These are phyloP conservation scores for Drosophila tropicalis DNA, from an alignment of 1,140 invertebrate genomes.

Conservation along the genomic window DNA sequence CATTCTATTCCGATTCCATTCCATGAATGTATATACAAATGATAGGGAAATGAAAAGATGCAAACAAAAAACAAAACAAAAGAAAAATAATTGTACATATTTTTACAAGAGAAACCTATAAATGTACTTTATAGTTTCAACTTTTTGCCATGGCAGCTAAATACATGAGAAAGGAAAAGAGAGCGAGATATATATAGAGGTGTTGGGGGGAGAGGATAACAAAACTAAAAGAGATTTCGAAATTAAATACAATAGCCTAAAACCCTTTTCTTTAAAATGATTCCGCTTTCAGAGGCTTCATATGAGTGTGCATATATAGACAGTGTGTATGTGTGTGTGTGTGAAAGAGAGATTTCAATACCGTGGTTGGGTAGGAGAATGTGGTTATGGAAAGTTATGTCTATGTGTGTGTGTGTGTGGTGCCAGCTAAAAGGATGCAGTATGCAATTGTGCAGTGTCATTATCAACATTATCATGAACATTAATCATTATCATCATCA, in stretches of 20 bases:
- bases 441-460: slow-evolving; percentile 1
- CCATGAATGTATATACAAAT: slow-evolving; percentile 17
- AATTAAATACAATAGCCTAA: background rate
- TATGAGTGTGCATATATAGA: background rate
- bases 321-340: background rate
- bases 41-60: background rate
- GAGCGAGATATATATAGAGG: background rate
- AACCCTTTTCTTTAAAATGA: background rate
- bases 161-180: background rate
- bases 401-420: background rate
- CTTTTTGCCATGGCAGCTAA: background rate
- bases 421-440: background rate
- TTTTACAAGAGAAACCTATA: background rate
- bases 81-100: background rate
- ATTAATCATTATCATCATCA: slow-evolving; percentile 2
- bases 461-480: slow-evolving; percentile 9
- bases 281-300: background rate
- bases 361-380: background rate
- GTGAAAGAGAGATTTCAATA: background rate
- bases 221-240: background rate
- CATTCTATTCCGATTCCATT: slow-evolving; percentile 4
- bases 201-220: background rate
- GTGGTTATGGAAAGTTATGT: background rate
- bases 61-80: background rate
- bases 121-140: background rate